Evolutionary conservation across 92 coral and sea anemone species (phyloP).

Genomic region (Plumapathes pennacea): DNA sequence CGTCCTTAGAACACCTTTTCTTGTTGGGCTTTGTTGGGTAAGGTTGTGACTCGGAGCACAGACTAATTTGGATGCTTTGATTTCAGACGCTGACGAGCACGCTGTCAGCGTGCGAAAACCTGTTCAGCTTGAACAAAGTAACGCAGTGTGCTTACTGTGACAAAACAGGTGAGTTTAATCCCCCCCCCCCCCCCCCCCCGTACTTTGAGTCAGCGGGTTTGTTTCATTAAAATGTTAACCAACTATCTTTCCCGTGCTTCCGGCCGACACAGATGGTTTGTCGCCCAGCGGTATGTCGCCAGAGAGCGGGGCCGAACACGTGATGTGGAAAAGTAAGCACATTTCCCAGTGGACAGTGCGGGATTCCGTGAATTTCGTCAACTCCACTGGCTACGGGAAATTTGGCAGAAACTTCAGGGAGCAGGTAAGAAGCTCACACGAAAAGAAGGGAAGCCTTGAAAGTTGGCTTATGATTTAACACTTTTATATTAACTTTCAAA

Average conservation of each 20-base stretch:
- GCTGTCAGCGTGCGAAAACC: constrained; percentile 54
- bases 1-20: too few relatives aligned
- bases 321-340: constrained; percentile 34
- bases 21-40: too few relatives aligned
- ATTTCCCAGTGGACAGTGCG: constrained; percentile 60
- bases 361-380: constrained; percentile 63
- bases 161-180: not conserved
- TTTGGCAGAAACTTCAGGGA: constrained; percentile 65
- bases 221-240: not conserved
- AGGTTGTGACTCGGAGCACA: not conserved
- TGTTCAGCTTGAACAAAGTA: constrained; percentile 48
- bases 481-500: too few relatives aligned
- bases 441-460: too few relatives aligned
- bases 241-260: not conserved
- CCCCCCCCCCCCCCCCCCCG: not conserved
- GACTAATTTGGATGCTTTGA: not conserved
- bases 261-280: not conserved
- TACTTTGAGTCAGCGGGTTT: not conserved
- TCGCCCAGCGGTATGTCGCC: too few relatives aligned
- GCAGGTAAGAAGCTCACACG: constrained; percentile 79
- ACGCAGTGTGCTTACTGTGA: constrained; percentile 41
- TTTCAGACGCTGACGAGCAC: constrained; percentile 53
- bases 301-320: constrained; percentile 19
- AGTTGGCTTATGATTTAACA: too few relatives aligned
- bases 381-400: constrained; percentile 58